phyloP scores from a whole-genome alignment of 2,797 vertebrate species.

The Clarias platycephalus region DNA sequence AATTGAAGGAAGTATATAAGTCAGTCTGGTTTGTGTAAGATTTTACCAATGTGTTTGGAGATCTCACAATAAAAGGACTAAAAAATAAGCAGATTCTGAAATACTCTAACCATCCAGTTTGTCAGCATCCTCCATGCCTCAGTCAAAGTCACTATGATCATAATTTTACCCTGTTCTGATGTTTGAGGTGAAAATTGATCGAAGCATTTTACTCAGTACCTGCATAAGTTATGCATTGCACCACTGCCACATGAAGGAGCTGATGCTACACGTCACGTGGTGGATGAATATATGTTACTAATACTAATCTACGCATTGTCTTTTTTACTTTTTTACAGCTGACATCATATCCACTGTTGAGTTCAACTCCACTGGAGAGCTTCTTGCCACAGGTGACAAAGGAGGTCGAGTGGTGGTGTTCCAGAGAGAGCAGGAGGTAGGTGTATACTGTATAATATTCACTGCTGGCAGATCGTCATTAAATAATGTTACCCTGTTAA shows the following conservation, averaged over 20 bases:
- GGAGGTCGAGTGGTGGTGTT: conserved; percentile 86
- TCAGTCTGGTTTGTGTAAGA: too few relatives aligned
- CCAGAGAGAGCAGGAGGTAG: conserved; percentile 87
- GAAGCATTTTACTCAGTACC: not conserved
- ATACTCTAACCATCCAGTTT: not conserved
- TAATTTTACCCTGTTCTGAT: not conserved
- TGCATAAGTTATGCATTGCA: not conserved
- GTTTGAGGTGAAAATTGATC: not conserved
- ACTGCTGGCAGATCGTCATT: too few relatives aligned
- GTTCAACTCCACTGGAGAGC: conserved; percentile 88
- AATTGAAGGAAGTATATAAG: too few relatives aligned
- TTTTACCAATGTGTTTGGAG: too few relatives aligned
- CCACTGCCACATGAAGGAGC: not conserved
- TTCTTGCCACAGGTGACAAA: conserved; percentile 65
- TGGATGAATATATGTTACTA: not conserved
- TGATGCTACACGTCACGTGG: not conserved
- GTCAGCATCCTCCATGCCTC: not conserved
- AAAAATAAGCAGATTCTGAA: too few relatives aligned
- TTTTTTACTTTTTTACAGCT: conserved; percentile 65
- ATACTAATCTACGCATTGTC: not conserved
- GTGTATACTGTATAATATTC: conserved; percentile 35
- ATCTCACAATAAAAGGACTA: too few relatives aligned
- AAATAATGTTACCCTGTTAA: not conserved
- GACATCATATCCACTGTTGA: conserved; percentile 91
- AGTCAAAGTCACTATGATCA: not conserved